Evolutionary conservation across 2,797 vertebrate species (phyloP), one percentile per base, ranked within the genome.

Genomic region (Dipus sagitta): DNA sequence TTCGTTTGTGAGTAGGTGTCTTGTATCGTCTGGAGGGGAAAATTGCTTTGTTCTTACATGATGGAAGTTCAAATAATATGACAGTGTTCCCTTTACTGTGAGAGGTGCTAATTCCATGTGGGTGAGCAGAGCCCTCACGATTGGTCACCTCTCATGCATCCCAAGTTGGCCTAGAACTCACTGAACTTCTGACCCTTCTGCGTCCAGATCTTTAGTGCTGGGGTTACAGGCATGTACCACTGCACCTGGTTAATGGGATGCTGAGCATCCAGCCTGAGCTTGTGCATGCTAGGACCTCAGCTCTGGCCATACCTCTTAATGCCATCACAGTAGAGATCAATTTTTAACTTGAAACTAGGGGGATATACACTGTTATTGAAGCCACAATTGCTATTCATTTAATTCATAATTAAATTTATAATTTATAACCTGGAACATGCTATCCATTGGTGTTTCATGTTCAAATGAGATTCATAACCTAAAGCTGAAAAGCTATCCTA

Each of bases 11-110:
- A 15, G 12, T 3, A 5, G 17, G 20, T 21, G 0, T 5, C 32
- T 23, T 15, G 5, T 34, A 2, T n/a, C 3, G 8, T 12, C 9
- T 21, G 1, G 2, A 68, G 17, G 23, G 3, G 7, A 18, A 0
- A 1, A 17, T 42, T 52, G 24, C 34, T n/a, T 13, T 4, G 4
- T 30, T 4, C 1, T 80, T 14, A 12, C 3, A 21, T 9, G 24
- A 10, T 34, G 1, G 58, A 34, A 21, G 10, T 34, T 8, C 0
- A 23, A 76, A 32, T 34, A 13, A 12, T 5, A 58, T 17, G 32
- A 67, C 10, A 75, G 21, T 9, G 10, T 0, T 58, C 72, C 30
- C 21, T 26, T 68, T 18, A 17, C 23, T 23, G 62, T 13, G 0
- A 34, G 7, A 15, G 24, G 2, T 83, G 77, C 70, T 54, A 24